Evolutionary conservation across 1,140 invertebrate genomes (phyloP).

Genomic region (Atta colombica): DNA sequence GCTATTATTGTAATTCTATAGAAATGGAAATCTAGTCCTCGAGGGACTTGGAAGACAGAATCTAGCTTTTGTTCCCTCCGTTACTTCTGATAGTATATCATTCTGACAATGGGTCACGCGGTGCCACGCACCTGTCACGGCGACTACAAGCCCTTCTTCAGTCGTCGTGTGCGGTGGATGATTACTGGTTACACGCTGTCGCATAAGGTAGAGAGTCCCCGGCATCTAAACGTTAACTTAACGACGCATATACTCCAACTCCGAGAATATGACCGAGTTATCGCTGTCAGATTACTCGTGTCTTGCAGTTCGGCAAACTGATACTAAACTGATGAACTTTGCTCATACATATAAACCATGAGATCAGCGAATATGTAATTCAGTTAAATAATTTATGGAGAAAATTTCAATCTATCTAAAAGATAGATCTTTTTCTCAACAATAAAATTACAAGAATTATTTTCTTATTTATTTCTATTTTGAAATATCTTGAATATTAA

Average conservation of each 20-base stretch:
- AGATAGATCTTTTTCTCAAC: background rate
- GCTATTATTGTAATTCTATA: background rate
- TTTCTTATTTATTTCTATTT: background rate
- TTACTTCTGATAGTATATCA: conserved; percentile 60
- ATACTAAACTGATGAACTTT: conserved; percentile 1
- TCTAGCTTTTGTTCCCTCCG: conserved; percentile 44
- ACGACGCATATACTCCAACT: conserved; percentile 11
- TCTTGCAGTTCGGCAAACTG: conserved; percentile 54
- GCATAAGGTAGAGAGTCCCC: conserved; percentile 56
- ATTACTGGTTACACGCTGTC: conserved; percentile 68
- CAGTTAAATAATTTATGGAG: background rate
- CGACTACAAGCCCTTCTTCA: conserved; percentile 22
- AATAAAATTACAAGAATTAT: background rate
- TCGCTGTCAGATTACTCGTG: conserved; percentile 51
- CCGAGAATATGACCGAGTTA: conserved; percentile 42
- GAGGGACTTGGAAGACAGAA: conserved; percentile 2
- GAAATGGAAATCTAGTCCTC: conserved; percentile 24
- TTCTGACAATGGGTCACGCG: conserved; percentile 50
- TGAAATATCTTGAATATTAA: background rate
- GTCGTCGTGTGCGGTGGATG: conserved; percentile 52
- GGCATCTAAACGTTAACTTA: conserved; percentile 52
- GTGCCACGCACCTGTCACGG: conserved; percentile 61
- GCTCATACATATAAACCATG: background rate
- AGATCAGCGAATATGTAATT: background rate
- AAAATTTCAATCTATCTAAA: background rate